Evolutionary conservation across 2,888 invertebrate species (phyloP), one percentile per base, ranked within the genome.

Genomic region (Synergus itoensis): DNA sequence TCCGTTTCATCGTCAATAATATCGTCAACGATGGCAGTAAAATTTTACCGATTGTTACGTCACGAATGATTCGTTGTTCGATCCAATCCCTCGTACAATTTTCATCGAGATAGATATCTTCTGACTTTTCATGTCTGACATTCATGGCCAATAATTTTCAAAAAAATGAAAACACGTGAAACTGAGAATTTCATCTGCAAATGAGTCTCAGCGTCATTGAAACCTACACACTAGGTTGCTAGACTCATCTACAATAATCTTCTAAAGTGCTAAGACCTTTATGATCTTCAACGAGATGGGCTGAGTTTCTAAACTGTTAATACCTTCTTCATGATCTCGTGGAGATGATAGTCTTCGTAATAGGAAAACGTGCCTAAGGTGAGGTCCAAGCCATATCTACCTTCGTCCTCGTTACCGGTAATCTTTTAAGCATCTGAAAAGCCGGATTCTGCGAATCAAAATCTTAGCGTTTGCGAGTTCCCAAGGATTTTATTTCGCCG

Each of bases 341-440:
- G 64, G 62, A 62, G 69, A 41, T 45, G 16, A 65, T 57, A 53
- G 16, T 40, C 78, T 21, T 36, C 77, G 79, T 82, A 83, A 81
- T 83, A 80, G 81, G 81, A 77, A 80, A 81, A 84, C 83, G 82
- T 81, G 82, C 82, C 82, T 76, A 45, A 79, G 78, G 78, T 77
- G 78, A 82, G 81, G 84, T 85, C 83, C 82, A 76, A 80, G 48
- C 67, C n/a, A 64, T 80, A 64, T 85, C 82, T 85, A 83, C 82
- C 82, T 85, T 81, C 81, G 83, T 85, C 84, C 88, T 88, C 87
- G 87, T 88, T 88, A 86, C 82, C 81, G 80, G 83, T 88, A 88
- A 89, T 89, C 86, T 85, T 84, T 82, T 80, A 80, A 84, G 83
- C 80, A 80, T 81, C 82, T 84, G 78, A 77, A 77, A 78, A 80